Evolutionary conservation across 2,113 vertebrate species (phyloP).

Genomic region (Thalassarche chlororhynchos): DNA sequence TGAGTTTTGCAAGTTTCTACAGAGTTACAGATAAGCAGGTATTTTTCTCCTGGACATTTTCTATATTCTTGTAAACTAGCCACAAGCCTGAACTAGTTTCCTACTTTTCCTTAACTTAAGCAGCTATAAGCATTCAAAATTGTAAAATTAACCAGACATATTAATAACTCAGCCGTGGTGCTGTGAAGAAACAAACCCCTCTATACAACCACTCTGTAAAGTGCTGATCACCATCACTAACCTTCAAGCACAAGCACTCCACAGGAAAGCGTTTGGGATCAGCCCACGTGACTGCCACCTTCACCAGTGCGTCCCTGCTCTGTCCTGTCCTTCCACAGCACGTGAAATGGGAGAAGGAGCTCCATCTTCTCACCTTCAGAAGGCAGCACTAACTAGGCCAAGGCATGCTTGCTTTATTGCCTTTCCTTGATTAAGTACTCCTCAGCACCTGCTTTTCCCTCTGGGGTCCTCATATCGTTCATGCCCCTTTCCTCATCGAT

Average conservation of each 20-base stretch:
- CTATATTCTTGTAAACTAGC: not conserved
- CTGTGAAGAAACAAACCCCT: not conserved
- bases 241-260: not conserved
- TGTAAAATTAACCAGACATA: not conserved
- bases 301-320: not conserved
- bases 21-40: not conserved
- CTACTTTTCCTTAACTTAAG: not conserved
- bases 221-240: not conserved
- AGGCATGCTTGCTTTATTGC: not conserved
- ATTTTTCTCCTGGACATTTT: not conserved
- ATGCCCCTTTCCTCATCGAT: rapidly evolving
- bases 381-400: rapidly evolving
- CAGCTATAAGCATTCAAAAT: rapidly evolving
- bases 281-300: rapidly evolving
- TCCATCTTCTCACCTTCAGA: not conserved
- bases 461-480: rapidly evolving
- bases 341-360: rapidly evolving
- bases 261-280: rapidly evolving
- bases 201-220: rapidly evolving
- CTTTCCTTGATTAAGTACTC: not conserved
- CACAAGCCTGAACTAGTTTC: not conserved
- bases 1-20: not conserved
- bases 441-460: not conserved
- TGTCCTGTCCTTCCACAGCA: not conserved
- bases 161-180: not conserved